Conservation (phyloP, 2,113 vertebrate genomes). For the Emydura subglobosa region DNA sequence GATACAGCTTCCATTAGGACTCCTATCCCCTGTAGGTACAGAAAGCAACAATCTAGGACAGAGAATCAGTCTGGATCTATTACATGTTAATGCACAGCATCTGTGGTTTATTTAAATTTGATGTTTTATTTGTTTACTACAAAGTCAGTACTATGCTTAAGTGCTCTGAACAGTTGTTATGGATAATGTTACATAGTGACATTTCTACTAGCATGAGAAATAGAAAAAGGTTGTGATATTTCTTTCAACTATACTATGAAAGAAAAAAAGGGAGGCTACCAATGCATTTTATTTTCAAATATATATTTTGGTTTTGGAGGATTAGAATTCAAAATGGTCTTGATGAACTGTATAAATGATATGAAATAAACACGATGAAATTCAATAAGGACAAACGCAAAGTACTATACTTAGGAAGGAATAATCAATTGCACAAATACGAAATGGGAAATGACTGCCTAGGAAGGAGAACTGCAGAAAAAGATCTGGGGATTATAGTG, state of each 20-base stretch:
- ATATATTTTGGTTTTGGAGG: neutral
- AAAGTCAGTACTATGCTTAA: neutral
- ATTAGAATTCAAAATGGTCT: neutral
- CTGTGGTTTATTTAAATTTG: neutral
- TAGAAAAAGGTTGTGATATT: neutral
- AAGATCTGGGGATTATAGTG: neutral
- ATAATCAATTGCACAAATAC: neutral
- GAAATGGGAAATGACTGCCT: neutral
- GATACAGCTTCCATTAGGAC: neutral
- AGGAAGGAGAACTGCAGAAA: neutral
- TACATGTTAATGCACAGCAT: neutral
- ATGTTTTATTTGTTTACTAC: neutral
- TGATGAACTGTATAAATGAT: neutral
- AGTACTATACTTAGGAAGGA: neutral
- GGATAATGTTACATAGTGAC: neutral
- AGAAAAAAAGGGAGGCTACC: neutral
- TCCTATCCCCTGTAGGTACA: neutral
- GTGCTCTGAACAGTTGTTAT: neutral
- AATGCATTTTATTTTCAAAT: fast-evolving
- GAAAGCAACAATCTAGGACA: neutral
- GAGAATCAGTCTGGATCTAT: neutral
- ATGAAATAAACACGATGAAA: neutral
- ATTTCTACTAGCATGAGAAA: neutral
- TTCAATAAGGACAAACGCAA: neutral
- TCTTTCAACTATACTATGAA: neutral